Conservation (phyloP, 2,113 vertebrate genomes). For the Glaucidium brasilianum region DNA sequence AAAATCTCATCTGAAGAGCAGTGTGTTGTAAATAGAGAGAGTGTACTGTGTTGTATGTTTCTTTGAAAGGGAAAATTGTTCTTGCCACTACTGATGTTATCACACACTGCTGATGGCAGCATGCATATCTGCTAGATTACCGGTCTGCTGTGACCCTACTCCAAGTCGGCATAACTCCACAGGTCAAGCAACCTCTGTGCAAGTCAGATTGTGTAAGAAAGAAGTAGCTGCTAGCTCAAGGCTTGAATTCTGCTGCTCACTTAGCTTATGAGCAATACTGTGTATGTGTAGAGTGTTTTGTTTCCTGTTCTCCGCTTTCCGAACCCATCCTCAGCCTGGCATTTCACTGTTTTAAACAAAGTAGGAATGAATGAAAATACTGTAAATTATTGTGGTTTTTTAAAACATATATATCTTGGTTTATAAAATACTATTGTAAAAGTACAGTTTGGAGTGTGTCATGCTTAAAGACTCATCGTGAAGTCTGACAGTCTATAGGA, state of each 20-base stretch:
- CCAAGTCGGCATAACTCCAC: neutral
- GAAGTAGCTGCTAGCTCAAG: neutral
- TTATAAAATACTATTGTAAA: neutral
- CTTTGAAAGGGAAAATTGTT: neutral
- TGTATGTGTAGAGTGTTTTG: neutral
- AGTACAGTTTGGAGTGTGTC: neutral
- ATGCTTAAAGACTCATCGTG: neutral
- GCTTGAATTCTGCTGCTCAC: neutral
- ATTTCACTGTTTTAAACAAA: neutral
- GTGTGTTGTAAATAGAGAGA: neutral
- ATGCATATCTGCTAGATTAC: neutral
- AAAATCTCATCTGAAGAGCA: neutral
- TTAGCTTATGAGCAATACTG: neutral
- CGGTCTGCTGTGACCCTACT: neutral
- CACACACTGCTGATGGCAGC: neutral
- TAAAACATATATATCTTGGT: neutral
- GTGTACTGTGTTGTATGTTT: neutral
- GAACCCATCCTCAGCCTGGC: neutral
- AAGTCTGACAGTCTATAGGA: neutral
- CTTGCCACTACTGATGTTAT: neutral
- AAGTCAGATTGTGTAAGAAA: neutral
- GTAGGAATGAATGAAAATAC: neutral
- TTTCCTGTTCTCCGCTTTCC: neutral
- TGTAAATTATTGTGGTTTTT: neutral
- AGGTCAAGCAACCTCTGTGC: neutral